Evolutionary conservation across 2,888 invertebrate species (phyloP), one percentile per base, ranked within the genome.

Genomic region (Tuta absoluta): DNA sequence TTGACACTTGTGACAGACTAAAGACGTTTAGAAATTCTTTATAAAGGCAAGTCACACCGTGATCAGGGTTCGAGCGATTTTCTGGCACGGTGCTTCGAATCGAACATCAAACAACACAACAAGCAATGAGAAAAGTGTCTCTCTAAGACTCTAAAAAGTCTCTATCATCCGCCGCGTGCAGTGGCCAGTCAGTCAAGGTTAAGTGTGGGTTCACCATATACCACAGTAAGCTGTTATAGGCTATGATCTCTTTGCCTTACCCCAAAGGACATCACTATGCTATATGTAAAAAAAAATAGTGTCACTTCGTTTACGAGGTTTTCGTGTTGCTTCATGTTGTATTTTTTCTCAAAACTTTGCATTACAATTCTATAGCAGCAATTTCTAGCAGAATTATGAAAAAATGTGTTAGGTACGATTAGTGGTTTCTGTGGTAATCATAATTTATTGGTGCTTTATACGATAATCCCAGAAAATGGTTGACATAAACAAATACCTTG

Each of bases 401-500:
- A 45, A 45, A 45, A n/a, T 45, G 45, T 45, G 4, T 17, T n/a
- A 45, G n/a, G 2, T n/a, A n/a, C n/a, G n/a, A 41, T 41, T 12
- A n/a, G 14, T n/a, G 11, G 2, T 45, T 12, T 14, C 14, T n/a
- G 45, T 17, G n/a, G 3, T 3, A 7, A 17, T 45, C 8, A 45
- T 45, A 17, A 45, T 45, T 21, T 11, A 21, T 51, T 21, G 11
- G 19, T 23, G 11, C 5, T 58, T 14, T 5, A 24, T 33, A 10
- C 33, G 33, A 33, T 33, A 33, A 33, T 61, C 45, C 21, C 11
- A 12, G 37, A 70, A 45, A 61, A 88, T 88, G 88, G 83, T 81
- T 56, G 87, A 87, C 72, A 86, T 91, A 67, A 90, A 87, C 69
- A 91, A 89, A 78, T 91, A 91, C 71, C 79, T 91, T 4, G 88